These are phyloP conservation scores for Anthopleura xanthogrammica DNA, from an alignment of 92 coral and sea anemone species.

Conservation along the genomic window DNA sequence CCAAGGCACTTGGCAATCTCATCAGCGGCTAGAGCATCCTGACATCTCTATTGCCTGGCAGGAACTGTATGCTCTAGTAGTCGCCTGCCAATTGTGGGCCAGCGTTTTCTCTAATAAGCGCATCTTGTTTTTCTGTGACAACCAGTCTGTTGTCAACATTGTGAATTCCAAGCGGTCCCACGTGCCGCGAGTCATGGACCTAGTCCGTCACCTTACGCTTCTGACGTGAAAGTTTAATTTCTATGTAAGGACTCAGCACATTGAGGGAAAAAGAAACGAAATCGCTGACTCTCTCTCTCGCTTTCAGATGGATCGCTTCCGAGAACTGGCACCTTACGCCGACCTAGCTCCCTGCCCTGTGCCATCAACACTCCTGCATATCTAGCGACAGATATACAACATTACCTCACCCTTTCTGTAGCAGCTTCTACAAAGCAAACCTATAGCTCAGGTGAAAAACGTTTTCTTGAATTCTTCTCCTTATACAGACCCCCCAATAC, in stretches of 20 bases:
- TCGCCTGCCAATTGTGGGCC: slow-evolving; percentile 58
- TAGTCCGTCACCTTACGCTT: slow-evolving; percentile 45
- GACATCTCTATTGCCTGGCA: slow-evolving; percentile 73
- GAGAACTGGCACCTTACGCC: slow-evolving; percentile 44
- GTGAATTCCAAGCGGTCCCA: slow-evolving; percentile 51
- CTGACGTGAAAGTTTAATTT: slow-evolving; percentile 41
- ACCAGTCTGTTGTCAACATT: slow-evolving; percentile 53
- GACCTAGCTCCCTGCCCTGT: slow-evolving; percentile 28
- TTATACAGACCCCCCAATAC: slow-evolving; percentile 5
- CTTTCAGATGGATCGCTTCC: slow-evolving; percentile 54
- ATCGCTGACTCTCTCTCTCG: slow-evolving; percentile 56
- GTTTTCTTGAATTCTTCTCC: slow-evolving; percentile 31
- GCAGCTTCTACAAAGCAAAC: slow-evolving; percentile 46
- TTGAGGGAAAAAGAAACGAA: slow-evolving; percentile 50
- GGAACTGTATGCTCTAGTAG: slow-evolving; percentile 55
- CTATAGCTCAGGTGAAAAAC: slow-evolving; percentile 49
- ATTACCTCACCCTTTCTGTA: slow-evolving; percentile 33
- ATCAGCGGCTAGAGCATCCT: slow-evolving; percentile 39
- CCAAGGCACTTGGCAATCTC: slow-evolving; percentile 58
- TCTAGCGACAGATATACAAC: slow-evolving; percentile 31
- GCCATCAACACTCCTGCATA: slow-evolving; percentile 22
- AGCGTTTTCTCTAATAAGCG: slow-evolving; percentile 39
- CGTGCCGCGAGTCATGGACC: slow-evolving; percentile 52
- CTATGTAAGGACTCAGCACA: slow-evolving; percentile 39
- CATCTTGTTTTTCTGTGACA: slow-evolving; percentile 42